phyloP scores from a whole-genome alignment of 1,140 invertebrate genomes.

The Cardiocondyla obscurior region DNA sequence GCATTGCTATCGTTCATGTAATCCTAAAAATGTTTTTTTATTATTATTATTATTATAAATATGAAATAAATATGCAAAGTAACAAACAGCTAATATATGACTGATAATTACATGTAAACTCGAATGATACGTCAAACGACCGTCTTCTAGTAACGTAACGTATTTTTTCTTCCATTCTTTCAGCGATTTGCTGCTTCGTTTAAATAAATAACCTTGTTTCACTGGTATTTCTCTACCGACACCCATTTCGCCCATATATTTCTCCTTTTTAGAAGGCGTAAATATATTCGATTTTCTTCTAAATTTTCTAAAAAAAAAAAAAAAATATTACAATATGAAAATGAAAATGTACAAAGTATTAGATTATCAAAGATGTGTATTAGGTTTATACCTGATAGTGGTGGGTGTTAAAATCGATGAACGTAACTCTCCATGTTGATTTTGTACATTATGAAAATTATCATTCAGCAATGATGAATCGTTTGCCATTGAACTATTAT shows the following conservation, averaged over 20 bases:
- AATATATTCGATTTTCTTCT: slow-evolving; percentile 97
- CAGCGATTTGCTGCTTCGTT: slow-evolving; percentile 96
- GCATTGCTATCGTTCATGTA: slow-evolving; percentile 99
- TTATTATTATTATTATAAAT: not conserved
- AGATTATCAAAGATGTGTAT: not conserved
- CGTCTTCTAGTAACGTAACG: slow-evolving; percentile 97
- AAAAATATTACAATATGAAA: slow-evolving; percentile 46
- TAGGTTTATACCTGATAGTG: slow-evolving; percentile 75
- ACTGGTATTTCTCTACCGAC: slow-evolving; percentile 97
- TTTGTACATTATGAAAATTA: slow-evolving; percentile 81
- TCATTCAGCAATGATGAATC: slow-evolving; percentile 76
- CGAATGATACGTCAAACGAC: slow-evolving; percentile 96
- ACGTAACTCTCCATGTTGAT: slow-evolving; percentile 79
- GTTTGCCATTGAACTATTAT: slow-evolving; percentile 75
- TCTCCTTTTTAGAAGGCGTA: slow-evolving; percentile 94
- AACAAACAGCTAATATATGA: slow-evolving; percentile 7
- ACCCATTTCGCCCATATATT: slow-evolving; percentile 93
- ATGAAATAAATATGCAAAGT: slow-evolving; percentile 32
- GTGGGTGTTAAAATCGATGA: slow-evolving; percentile 80
- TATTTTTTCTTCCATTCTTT: slow-evolving; percentile 99
- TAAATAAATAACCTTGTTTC: slow-evolving; percentile 98
- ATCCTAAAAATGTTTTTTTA: slow-evolving; percentile 86
- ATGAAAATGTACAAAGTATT: not conserved
- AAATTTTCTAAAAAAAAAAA: slow-evolving; percentile 88
- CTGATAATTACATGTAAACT: slow-evolving; percentile 92